A percentile compares a stretch with the other conserved stretches of the same genome.
Evolutionary conservation across 2,797 vertebrate genomes (phyloP).

Genomic region (Ctenosaura bakeri): DNA sequence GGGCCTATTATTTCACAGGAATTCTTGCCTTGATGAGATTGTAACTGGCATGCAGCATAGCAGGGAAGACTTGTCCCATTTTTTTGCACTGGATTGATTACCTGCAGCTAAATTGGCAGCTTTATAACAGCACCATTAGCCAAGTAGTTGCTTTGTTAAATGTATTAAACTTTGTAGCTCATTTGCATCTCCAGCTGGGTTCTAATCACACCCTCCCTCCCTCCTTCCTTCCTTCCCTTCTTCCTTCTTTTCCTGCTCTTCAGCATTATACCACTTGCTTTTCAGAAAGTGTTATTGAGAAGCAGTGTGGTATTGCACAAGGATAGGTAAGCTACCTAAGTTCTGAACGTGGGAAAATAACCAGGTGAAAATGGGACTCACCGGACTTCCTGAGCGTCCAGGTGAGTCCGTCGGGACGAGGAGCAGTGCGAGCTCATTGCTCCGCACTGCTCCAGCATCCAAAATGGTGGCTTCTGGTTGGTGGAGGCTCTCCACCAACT

Average conservation of each 20-base stretch:
- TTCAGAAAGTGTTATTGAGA: not conserved
- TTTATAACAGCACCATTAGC: not conserved
- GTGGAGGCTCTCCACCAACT: too few species aligned
- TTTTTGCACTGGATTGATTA: not conserved
- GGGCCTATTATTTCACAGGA: not conserved
- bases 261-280: not conserved
- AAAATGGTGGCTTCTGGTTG: too few species aligned
- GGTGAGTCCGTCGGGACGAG: too few species aligned
- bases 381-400: too few species aligned
- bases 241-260: not conserved
- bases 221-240: too few species aligned
- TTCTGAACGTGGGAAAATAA: too few species aligned
- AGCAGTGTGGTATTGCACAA: not conserved
- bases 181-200: too few species aligned
- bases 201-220: too few species aligned
- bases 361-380: too few species aligned
- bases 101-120: not conserved
- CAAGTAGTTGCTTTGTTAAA: not conserved
- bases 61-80: not conserved
- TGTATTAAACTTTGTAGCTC: not conserved
- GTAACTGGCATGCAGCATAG: not conserved
- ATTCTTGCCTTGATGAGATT: not conserved
- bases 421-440: too few species aligned
- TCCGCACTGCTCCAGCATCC: too few species aligned
- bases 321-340: too few species aligned